Percentiles rank a stretch among this genome's conserved stretches.
Evolutionary conservation across 2,888 invertebrate genomes (phyloP).

Genomic region (Apodemia duryi): DNA sequence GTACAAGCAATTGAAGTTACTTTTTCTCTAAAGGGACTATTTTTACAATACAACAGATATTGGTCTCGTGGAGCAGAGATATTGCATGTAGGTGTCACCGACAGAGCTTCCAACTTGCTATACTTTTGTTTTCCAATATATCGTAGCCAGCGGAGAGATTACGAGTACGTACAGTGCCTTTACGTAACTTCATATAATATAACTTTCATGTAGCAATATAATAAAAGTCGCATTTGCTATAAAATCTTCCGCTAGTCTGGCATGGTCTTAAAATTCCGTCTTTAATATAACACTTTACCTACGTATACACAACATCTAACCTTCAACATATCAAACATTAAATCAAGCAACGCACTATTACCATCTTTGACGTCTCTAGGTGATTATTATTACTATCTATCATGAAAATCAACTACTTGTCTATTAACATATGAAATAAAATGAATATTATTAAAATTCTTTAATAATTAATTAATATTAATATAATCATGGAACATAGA

Average conservation of each 20-base stretch:
- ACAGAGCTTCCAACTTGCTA: conserved; percentile 57
- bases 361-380: too few species aligned
- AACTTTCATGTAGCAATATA: conserved; percentile 6
- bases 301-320: too few species aligned
- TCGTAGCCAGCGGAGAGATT: neutral
- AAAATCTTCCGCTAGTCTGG: neutral
- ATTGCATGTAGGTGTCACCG: conserved; percentile 70
- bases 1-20: conserved; percentile 17
- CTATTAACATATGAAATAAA: too few species aligned
- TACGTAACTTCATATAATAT: neutral
- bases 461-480: too few species aligned
- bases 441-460: too few species aligned
- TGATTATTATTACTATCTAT: too few species aligned
- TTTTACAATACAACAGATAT: conserved; percentile 61
- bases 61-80: conserved; percentile 62
- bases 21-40: conserved; percentile 40
- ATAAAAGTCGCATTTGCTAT: neutral
- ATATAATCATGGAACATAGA: too few species aligned
- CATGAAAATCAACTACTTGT: too few species aligned
- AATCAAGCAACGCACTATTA: too few species aligned
- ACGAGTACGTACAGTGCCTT: neutral
- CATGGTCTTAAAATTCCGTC: too few species aligned
- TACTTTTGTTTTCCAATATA: conserved; percentile 15
- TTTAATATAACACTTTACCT: too few species aligned
- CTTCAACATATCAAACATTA: too few species aligned